Conservation (phyloP, 2,113 vertebrate genomes). For the Oxygymnocypris stewartii region DNA sequence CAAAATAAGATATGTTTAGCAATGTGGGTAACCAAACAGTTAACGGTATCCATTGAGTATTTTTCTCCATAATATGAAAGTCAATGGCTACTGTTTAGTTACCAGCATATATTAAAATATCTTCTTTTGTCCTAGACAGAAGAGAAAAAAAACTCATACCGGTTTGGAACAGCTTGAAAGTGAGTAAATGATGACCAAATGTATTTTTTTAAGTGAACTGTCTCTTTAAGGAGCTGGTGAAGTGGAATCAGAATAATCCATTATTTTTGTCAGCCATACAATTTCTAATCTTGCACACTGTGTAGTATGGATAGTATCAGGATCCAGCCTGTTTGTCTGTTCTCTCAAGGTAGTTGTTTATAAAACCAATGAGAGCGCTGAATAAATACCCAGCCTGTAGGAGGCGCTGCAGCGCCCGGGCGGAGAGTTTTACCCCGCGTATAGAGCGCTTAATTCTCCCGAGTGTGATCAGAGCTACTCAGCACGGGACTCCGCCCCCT, state of each 20-base stretch:
- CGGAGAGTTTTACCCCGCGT: slow-evolving; percentile 68
- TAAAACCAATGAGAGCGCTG: neutral
- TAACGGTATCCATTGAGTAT: too few relatives aligned
- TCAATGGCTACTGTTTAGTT: too few relatives aligned
- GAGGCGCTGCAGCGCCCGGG: slow-evolving; percentile 53
- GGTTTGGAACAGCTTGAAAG: too few relatives aligned
- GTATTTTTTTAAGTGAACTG: too few relatives aligned
- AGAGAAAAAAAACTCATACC: too few relatives aligned
- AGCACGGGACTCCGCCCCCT: slow-evolving; percentile 61
- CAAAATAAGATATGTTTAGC: too few relatives aligned
- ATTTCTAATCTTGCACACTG: neutral
- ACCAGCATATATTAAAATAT: too few relatives aligned
- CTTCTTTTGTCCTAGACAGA: too few relatives aligned
- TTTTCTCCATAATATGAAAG: too few relatives aligned
- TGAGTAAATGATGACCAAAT: too few relatives aligned
- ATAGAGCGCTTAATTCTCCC: slow-evolving; percentile 76
- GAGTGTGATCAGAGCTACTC: slow-evolving; percentile 75
- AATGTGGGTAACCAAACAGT: too few relatives aligned
- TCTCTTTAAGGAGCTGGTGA: neutral
- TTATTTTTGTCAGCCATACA: neutral
- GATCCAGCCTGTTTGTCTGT: neutral
- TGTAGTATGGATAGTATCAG: neutral
- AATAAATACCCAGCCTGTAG: slow-evolving; percentile 41
- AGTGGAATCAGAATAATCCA: neutral
- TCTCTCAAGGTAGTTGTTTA: neutral